These are phyloP conservation scores for Streblospio benedicti DNA, from an alignment of 1,140 invertebrate species.

Conservation along the genomic window DNA sequence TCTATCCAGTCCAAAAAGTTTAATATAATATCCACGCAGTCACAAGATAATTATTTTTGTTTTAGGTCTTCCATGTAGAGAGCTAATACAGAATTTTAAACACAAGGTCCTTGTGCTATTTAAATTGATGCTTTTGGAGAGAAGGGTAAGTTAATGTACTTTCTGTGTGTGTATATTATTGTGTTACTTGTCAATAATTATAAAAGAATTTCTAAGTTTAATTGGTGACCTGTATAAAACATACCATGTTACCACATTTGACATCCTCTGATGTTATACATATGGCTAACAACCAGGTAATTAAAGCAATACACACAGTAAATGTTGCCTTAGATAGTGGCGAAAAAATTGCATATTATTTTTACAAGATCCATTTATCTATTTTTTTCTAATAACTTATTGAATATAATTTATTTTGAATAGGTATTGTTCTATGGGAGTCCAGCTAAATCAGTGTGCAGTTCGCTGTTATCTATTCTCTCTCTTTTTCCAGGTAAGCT, in stretches of 20 bases:
- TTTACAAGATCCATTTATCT: no score
- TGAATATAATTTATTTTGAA: neutral
- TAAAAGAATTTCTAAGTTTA: no score
- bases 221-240: no score
- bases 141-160: constrained; percentile 54
- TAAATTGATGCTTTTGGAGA: constrained; percentile 84
- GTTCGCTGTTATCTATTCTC: constrained; percentile 74
- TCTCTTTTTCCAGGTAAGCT: constrained; percentile 78
- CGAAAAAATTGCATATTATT: no score
- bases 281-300: no score
- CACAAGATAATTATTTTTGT: constrained; percentile 32
- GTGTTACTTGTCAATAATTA: neutral
- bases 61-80: constrained; percentile 67
- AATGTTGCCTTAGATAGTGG: no score
- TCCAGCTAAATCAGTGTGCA: constrained; percentile 80
- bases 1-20: no score
- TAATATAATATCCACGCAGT: no score
- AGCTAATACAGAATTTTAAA: constrained; percentile 74
- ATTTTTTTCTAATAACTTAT: no score
- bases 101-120: constrained; percentile 89
- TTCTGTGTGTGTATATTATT: neutral
- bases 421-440: constrained; percentile 78
- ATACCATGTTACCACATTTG: no score
- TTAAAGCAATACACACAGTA: no score
- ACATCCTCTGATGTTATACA: no score